Percentiles rank a stretch among this genome's conserved stretches.
phyloP scores from a whole-genome alignment of 2,797 vertebrate species.

The Protosalanx chinensis region DNA sequence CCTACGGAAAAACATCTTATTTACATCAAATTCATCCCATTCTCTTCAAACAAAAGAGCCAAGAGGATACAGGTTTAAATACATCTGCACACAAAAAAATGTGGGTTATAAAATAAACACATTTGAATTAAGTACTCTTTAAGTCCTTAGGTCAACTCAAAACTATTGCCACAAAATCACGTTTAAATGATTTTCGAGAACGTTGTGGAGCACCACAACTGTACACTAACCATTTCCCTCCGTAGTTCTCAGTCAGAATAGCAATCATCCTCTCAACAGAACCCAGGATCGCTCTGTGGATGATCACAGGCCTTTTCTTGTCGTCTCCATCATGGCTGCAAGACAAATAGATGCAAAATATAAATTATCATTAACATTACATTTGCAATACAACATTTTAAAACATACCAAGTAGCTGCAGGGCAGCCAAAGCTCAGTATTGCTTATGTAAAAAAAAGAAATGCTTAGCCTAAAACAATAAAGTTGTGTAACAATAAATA shows the following conservation, averaged over 20 bases:
- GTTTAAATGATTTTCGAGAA: too few species aligned
- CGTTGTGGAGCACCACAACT: too few species aligned
- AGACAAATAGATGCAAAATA: too few species aligned
- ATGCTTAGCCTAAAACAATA: background rate
- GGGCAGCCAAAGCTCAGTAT: background rate
- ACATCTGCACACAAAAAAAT: too few species aligned
- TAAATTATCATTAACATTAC: background rate
- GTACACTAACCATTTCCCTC: constrained; percentile 92
- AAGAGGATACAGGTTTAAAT: background rate
- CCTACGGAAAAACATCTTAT: constrained; percentile 66
- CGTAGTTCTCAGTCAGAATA: constrained; percentile 95
- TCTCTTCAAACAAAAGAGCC: background rate
- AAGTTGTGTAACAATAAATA: background rate
- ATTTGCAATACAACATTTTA: background rate
- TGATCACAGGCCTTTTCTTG: constrained; percentile 92
- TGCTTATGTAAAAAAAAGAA: too few species aligned
- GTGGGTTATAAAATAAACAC: too few species aligned
- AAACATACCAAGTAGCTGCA: background rate
- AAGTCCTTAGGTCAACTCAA: too few species aligned
- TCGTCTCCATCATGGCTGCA: constrained; percentile 90
- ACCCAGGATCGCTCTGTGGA: constrained; percentile 94
- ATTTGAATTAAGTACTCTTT: too few species aligned
- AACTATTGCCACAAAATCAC: too few species aligned
- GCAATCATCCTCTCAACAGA: constrained; percentile 98
- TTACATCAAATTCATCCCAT: background rate